Evolutionary conservation across 2,113 vertebrate species (phyloP), one percentile per base, ranked within the genome.

Genomic region (Noturus placidus): DNA sequence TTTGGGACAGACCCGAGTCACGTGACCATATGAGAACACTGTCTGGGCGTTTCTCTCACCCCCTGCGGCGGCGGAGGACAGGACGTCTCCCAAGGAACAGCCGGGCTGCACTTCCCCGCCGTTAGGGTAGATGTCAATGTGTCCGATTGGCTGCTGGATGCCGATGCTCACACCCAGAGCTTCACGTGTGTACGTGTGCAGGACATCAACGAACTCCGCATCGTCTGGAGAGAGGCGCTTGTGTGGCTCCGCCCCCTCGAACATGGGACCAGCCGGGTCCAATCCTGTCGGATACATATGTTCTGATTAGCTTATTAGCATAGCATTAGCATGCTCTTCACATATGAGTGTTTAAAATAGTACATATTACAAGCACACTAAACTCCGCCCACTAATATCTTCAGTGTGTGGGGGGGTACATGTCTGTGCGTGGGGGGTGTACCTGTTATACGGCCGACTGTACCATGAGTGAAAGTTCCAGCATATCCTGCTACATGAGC

Each of bases 251-350:
- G 86, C 96, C 0, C 96, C 96, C 90, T 99, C 98, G 89, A 99
- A 99, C 98, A 99, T 96, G 0, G 98, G 98, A n/a, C 98, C 98
- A 0, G 98, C 98, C 0, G 98, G 98, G 90, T 99, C 98, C 91
- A 99, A 91, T 61, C 98, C 98, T 99, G 11, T 50, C 52, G 42
- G 3, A 33, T 69, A 63, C 13, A 54, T 9, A 59, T 1, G 0
- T 10, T 46, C 22, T 4, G 27, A 78, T 78, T 78, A 78, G 6
- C 76, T 30, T 54, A 46, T 76, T 50, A 76, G 38, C 72, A 74
- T 69, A 56, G 54, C 54, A 56, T 56, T 42, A 42, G 38, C 35
- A 74, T 42, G 35, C 35, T 42, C 7, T 70, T 35, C n/a, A 33
- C n/a, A 67, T 0, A 67, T 4, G 65, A 11, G 25, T 13, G 7